These are phyloP conservation scores for Sebastes steindachneri DNA, from an alignment of 2,797 vertebrate genomes.

Conservation along the genomic window DNA sequence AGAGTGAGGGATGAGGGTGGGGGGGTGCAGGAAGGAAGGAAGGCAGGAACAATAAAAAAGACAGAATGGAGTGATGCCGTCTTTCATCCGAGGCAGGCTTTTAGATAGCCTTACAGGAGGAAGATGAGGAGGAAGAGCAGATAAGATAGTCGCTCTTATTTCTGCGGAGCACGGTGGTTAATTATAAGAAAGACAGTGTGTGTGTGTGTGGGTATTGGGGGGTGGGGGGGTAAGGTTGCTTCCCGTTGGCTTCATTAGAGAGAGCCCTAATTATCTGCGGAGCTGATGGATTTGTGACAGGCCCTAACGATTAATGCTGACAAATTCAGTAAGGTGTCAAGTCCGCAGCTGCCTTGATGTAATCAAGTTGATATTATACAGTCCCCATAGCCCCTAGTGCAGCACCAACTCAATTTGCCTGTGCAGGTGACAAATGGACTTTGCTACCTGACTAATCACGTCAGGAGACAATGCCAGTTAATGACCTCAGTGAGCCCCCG, in stretches of 20 bases:
- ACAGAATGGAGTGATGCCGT: constrained; percentile 39
- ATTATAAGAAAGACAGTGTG: constrained; percentile 84
- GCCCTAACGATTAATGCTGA: constrained; percentile 99
- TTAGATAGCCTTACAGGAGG: constrained; percentile 41
- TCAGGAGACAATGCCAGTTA: constrained; percentile 98
- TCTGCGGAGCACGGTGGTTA: constrained; percentile 91
- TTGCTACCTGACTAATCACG: constrained; percentile 99
- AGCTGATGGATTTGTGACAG: constrained; percentile 99
- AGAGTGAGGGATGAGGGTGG: constrained; percentile 50
- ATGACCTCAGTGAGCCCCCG: constrained; percentile 92
- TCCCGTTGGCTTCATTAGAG: constrained; percentile 98
- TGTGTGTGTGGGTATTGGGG: constrained; percentile 55
- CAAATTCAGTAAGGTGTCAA: constrained; percentile 99
- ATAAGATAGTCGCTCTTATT: constrained; percentile 75
- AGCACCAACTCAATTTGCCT: constrained; percentile 99
- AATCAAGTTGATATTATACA: constrained; percentile 99
- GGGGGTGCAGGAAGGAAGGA: constrained; percentile 31
- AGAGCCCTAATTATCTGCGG: constrained; percentile 99
- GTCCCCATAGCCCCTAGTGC: constrained; percentile 99
- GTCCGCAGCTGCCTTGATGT: constrained; percentile 99
- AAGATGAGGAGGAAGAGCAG: constrained; percentile 50
- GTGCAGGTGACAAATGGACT: constrained; percentile 99
- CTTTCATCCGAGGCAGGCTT: constrained; percentile 54
- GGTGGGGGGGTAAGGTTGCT: constrained; percentile 88
- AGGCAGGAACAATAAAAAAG: constrained; percentile 29